Conservation (phyloP, 35 echinoderm and acorn worm species). For the Chiridota heheva region DNA sequence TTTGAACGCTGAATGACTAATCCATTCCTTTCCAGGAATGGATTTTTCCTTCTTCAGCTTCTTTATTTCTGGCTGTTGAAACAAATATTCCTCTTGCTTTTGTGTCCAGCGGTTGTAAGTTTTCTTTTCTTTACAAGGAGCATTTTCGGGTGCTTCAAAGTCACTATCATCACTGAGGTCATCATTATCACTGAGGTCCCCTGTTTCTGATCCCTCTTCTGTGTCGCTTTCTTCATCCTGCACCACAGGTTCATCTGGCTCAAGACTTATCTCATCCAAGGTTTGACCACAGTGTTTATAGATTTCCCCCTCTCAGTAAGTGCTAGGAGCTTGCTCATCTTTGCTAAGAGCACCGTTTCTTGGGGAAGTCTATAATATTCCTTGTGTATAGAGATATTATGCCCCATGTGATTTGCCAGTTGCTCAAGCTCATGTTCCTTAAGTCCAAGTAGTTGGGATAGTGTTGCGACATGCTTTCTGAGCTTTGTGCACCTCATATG, state of each 20-base stretch:
- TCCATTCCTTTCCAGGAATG: not conserved
- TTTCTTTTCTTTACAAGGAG: not conserved
- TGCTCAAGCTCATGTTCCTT: slow-evolving; percentile 26
- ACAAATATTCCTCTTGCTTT: not conserved
- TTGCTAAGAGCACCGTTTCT: slow-evolving; percentile 39
- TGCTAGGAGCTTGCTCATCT: slow-evolving; percentile 50
- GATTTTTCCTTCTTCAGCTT: not conserved
- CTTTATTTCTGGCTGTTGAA: not conserved
- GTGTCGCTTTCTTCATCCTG: not conserved
- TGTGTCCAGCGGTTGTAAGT: not conserved
- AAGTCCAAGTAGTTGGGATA: slow-evolving; percentile 21
- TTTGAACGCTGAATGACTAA: slow-evolving; percentile 9
- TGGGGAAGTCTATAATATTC: slow-evolving; percentile 29
- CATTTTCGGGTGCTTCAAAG: not conserved
- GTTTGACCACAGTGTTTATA: not conserved
- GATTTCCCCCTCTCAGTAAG: slow-evolving; percentile 23
- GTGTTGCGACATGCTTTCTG: slow-evolving; percentile 23
- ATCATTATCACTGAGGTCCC: too few species aligned
- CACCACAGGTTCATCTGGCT: slow-evolving; percentile 16
- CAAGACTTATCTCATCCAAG: not conserved
- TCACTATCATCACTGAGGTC: not conserved
- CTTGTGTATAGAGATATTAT: not conserved
- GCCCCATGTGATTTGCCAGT: slow-evolving; percentile 55
- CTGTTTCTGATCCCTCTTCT: too few species aligned
- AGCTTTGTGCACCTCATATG: slow-evolving; percentile 48